Percentiles rank a stretch among this genome's conserved stretches.
These are phyloP conservation scores for Hanleya hanleyi DNA, from an alignment of 2,888 invertebrate species.

Conservation along the genomic window DNA sequence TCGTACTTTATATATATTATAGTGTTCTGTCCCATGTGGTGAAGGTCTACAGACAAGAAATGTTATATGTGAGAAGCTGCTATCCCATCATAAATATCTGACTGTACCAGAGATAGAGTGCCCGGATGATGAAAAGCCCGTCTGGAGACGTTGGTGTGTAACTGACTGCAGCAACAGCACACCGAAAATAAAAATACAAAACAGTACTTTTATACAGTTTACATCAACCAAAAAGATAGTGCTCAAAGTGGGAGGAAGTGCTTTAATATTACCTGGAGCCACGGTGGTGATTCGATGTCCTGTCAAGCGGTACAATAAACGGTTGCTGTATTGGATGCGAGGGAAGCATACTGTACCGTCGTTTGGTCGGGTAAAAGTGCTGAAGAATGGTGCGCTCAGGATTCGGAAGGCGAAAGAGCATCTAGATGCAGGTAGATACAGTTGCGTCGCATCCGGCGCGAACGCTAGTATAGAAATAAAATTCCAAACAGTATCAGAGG, in stretches of 20 bases:
- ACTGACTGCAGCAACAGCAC: constrained; percentile 1
- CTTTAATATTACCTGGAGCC: constrained; percentile 61
- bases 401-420: neutral
- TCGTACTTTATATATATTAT: neutral
- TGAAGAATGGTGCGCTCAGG: neutral
- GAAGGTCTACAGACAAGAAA: constrained; percentile 56
- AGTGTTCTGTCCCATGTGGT: constrained; percentile 60
- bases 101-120: neutral
- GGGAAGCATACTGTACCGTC: constrained; percentile 35
- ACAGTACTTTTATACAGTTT: constrained; percentile 8
- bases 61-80: constrained; percentile 56
- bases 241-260: constrained; percentile 59
- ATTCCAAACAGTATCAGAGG: constrained; percentile 2
- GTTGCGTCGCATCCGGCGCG: neutral
- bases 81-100: neutral
- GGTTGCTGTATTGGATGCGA: constrained; percentile 62
- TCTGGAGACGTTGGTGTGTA: neutral
- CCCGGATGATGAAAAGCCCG: neutral
- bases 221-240: constrained; percentile 38
- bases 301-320: constrained; percentile 54
- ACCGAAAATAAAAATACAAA: neutral
- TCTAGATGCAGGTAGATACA: neutral
- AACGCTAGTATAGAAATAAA: constrained; percentile 6
- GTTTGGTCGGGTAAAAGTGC: neutral
- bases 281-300: constrained; percentile 61